phyloP scores from a whole-genome alignment of 2,797 vertebrate genomes.

The Margarornis squamiger region DNA sequence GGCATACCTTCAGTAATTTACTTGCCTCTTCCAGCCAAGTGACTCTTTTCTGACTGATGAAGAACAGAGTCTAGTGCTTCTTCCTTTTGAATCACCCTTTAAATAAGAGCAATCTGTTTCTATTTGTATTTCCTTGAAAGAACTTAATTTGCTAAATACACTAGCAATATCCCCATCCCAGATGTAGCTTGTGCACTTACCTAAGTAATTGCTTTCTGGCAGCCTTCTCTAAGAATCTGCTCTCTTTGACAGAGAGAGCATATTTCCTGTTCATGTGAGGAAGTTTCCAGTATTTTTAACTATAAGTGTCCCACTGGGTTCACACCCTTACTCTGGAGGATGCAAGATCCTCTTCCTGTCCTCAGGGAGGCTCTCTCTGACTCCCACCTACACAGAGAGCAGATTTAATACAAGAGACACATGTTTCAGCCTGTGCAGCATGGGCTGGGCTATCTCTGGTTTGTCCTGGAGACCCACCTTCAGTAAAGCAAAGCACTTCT shows the following conservation, averaged over 20 bases:
- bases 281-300: not conserved
- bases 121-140: not conserved
- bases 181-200: not conserved
- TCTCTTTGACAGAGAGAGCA: not conserved
- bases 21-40: not conserved
- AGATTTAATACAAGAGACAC: not conserved
- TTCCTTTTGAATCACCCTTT: not conserved
- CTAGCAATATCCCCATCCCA: not conserved
- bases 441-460: not conserved
- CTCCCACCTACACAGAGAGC: fast-evolving
- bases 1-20: not conserved
- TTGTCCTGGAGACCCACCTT: not conserved
- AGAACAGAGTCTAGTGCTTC: not conserved
- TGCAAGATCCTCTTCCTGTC: not conserved
- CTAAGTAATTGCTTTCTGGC: not conserved
- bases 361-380: not conserved
- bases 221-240: not conserved
- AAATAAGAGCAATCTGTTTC: not conserved
- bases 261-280: not conserved
- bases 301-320: not conserved
- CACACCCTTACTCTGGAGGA: not conserved
- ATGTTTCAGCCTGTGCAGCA: not conserved
- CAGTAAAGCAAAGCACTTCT: not conserved
- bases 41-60: not conserved
- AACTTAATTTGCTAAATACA: not conserved